Evolutionary conservation across 2,113 vertebrate genomes (phyloP), one percentile per base, ranked within the genome.

Genomic region (Oncorhynchus nerka): DNA sequence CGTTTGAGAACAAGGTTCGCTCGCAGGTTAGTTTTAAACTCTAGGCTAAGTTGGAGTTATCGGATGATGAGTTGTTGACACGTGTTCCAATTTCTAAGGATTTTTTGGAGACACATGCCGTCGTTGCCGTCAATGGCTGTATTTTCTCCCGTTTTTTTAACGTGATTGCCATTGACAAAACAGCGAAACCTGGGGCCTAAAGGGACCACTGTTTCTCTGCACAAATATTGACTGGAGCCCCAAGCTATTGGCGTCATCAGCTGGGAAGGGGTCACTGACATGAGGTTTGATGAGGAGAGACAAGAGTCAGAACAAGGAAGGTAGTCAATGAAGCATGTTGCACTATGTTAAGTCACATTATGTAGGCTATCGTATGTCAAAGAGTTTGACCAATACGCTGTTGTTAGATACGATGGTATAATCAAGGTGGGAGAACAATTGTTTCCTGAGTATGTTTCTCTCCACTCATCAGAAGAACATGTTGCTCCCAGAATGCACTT

Each of bases 141-240:
- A 78, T 55, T 82, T 55, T 76, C 76, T 13, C 28, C 16, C 81
- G 75, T 72, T 86, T 72, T 75, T 75, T 81, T 85, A 81, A 83
- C 73, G 26, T 70, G 55, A 65, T 69, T 48, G 51, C 80, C 76
- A 83, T 84, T 83, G 13, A 80, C 75, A 83, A 81, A 81, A 85
- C 51, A 80, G 39, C 11, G 8, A 0, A 61, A 68, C 70, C 13
- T 22, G 80, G 79, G 76, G 66, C 84, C 78, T 64, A 68, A 76
- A 57, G 62, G 57, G 71, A 76, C 79, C 70, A 62, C 19, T 1
- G 5, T 70, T 75, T 75, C 71, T 49, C 80, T 67, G 71, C 64
- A 70, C 86, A 92, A 90, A 92, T 88, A 91, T 91, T 90, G 82
- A 90, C 86, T 70, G 2, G 12, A 59, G 67, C 12, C 19, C 22